Base-by-base conservation (phyloP, 23 tunicate genomes). In the Clavelina lepadiformis region DNA sequence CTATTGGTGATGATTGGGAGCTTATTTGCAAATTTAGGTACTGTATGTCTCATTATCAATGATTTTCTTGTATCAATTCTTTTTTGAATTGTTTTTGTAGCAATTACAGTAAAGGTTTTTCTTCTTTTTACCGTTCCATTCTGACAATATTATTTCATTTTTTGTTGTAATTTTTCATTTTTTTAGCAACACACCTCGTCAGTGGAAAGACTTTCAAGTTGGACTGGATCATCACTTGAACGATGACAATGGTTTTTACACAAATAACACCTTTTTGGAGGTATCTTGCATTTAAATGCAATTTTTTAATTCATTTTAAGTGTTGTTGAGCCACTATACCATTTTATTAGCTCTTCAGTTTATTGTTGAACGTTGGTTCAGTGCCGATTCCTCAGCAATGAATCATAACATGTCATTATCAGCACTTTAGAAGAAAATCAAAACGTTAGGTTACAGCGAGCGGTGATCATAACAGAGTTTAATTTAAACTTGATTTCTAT, bases 241-340 rank as follows among this genome's bases (percentile, higher is more conserved):
- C 31, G 52, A 28, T 38, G 27, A 32, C 8, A 22, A 41, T 59
- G 78, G 68, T 1, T 72, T 58, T 59, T 58, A 28, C 28, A 72
- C 38, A 15, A 58, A 59, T 28, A 72, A 72, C 38, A 58, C 78
- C 18, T 72, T 72, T 72, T 45, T 72, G 2, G 78, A 72, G 78
- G 78, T 72, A 72, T 11, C 15, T 8, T 11, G 49, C 11, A 11
- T 8, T 41, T 41, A 8, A 41, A 8, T 41, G 49, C 11, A 11
- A 15, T 41, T 41, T 41, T 15, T 41, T 41, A 41, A n/a, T n/a
- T n/a, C n/a, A n/a, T n/a, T n/a, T n/a, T n/a, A n/a, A n/a, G n/a
- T n/a, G n/a, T n/a, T n/a, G n/a, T n/a, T n/a, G n/a, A n/a, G n/a
- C n/a, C n/a, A n/a, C n/a, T n/a, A n/a, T n/a, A n/a, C n/a, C n/a